A percentile compares a stretch with the other conserved stretches of the same genome.
Conservation (phyloP, 2,113 vertebrate genomes). For the Myodes glareolus region DNA sequence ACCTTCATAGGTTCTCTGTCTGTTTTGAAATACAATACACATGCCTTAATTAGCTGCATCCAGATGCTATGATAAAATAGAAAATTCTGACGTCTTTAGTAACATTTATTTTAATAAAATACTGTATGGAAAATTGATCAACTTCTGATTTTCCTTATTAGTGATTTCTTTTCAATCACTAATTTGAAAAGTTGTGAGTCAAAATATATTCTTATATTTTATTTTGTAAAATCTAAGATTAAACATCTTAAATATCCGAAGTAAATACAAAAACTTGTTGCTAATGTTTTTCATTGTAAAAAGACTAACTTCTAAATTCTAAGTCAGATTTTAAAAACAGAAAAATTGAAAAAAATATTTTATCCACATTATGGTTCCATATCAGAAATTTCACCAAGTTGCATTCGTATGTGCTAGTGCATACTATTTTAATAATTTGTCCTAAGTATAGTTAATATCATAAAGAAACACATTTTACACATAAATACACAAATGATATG, state of each 20-base stretch:
- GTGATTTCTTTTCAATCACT: not conserved
- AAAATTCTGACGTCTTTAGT: constrained; percentile 12
- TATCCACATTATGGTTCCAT: not conserved
- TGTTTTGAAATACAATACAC: constrained; percentile 56
- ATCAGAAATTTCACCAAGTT: not conserved
- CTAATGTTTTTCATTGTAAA: not conserved
- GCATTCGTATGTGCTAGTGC: not conserved
- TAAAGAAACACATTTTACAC: not conserved
- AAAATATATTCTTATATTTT: constrained; percentile 1
- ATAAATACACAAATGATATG: not conserved
- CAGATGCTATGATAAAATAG: constrained; percentile 60
- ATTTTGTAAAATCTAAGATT: not conserved
- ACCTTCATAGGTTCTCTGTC: constrained; percentile 27
- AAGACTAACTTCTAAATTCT: not conserved
- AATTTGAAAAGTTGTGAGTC: too few relatives aligned
- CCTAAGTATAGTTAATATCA: not conserved
- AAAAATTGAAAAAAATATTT: not conserved
- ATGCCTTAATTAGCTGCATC: constrained; percentile 58
- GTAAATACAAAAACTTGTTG: not conserved
- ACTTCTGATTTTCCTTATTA: constrained; percentile 17
- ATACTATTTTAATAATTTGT: not conserved
- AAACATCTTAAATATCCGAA: not conserved
- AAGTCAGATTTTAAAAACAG: not conserved
- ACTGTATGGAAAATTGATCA: not conserved
- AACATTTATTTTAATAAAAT: constrained; percentile 35